Conservation (phyloP, 1,140 invertebrate genomes). For the Venustaconcha ellipsiformis region DNA sequence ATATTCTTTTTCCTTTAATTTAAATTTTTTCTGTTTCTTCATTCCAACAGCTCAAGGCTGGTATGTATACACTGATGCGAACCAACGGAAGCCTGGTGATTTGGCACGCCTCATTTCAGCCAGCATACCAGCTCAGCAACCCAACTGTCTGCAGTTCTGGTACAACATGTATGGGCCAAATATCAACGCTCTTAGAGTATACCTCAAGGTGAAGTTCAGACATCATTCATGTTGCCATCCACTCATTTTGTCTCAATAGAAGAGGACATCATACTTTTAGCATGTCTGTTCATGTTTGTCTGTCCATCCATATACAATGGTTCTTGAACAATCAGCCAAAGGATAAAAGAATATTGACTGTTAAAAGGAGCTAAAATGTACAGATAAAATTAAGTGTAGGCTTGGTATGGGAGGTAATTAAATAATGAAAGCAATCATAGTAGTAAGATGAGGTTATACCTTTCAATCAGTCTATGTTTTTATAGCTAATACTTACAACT, state of each 20-base stretch:
- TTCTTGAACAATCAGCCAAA: not conserved
- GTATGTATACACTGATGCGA: constrained; percentile 62
- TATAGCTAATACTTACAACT: too few relatives aligned
- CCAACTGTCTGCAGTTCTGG: constrained; percentile 60
- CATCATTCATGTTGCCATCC: not conserved
- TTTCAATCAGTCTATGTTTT: too few relatives aligned
- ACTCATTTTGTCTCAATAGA: not conserved
- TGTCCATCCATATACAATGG: not conserved
- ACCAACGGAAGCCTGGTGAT: constrained; percentile 67
- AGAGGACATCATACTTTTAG: not conserved
- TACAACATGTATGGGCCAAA: constrained; percentile 68
- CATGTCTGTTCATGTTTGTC: not conserved
- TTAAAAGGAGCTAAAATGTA: not conserved
- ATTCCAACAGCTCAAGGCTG: constrained; percentile 37
- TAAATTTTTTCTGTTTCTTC: not conserved
- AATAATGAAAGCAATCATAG: too few relatives aligned
- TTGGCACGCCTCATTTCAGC: constrained; percentile 78
- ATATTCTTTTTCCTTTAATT: not conserved
- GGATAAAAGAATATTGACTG: not conserved
- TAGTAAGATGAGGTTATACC: too few relatives aligned
- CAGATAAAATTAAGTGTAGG: not conserved
- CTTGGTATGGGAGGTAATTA: too few relatives aligned
- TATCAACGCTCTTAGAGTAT: constrained; percentile 55
- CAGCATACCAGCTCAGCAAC: constrained; percentile 28
- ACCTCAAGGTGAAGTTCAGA: constrained; percentile 32